phyloP scores from a whole-genome alignment of 2,888 invertebrate species.

The Odontothrips loti region DNA sequence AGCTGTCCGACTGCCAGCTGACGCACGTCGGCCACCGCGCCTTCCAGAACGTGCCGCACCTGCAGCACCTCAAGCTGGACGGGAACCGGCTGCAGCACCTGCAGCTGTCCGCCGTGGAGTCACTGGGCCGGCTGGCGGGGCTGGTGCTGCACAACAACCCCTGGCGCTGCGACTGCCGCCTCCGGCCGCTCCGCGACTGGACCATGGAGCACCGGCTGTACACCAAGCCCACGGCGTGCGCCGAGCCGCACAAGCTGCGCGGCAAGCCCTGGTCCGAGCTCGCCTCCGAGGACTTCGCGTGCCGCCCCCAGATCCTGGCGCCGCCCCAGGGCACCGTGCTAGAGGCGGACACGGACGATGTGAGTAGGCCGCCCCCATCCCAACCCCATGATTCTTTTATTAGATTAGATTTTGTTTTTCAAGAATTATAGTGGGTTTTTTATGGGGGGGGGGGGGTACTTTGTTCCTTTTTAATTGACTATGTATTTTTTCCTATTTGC shows the following conservation, averaged over 20 bases:
- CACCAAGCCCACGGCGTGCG: constrained; percentile 68
- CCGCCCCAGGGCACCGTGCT: constrained; percentile 44
- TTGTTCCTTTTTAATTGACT: too few species aligned
- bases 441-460: too few species aligned
- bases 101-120: constrained; percentile 58
- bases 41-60: constrained; percentile 63
- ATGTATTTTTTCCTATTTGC: too few species aligned
- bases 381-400: too few species aligned
- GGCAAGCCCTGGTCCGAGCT: constrained; percentile 67
- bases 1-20: constrained; percentile 71
- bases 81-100: constrained; percentile 63
- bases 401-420: too few species aligned
- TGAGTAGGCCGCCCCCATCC: not conserved
- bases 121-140: constrained; percentile 63
- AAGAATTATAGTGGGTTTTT: too few species aligned
- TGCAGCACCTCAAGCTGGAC: constrained; percentile 65
- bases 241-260: constrained; percentile 62
- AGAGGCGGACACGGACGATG: not conserved
- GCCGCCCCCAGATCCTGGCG: constrained; percentile 69
- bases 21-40: constrained; percentile 64
- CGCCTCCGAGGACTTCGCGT: constrained; percentile 64
- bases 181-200: constrained; percentile 75
- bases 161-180: constrained; percentile 83
- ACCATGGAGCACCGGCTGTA: constrained; percentile 64
- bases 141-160: constrained; percentile 75